Base-by-base conservation (phyloP, 2,797 vertebrate species). In the Acrossocheilus wenchowensis region DNA sequence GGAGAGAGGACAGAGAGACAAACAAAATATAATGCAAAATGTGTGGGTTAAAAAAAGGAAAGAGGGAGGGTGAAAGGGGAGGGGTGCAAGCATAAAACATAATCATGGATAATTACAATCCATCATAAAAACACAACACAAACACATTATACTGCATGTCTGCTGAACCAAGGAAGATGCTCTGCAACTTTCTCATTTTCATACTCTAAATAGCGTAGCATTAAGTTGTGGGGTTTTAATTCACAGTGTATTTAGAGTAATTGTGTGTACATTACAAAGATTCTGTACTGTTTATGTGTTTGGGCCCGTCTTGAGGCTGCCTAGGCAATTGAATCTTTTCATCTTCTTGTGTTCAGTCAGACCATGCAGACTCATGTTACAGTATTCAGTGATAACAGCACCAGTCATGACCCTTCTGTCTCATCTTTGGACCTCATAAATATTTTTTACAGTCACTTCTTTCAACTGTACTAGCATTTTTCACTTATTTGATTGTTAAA, bases 291-390 rank as follows among this genome's bases (percentile, higher is more conserved):
- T 68, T 19, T 19, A 30, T 78, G 4, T 4, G 36, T 82, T 60
- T 39, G 6, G 30, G 50, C 30, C 11, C 48, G 30, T 77, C 30
- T 77, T 36, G 30, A 21, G 19, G 30, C 30, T 77, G 9, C 74
- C 21, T 15, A 7, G 21, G 6, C 34, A 57, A 78, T 17, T 2
- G 1, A 79, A 69, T 50, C 11, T 69, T 52, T 52, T 21, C 86
- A 83, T 89, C 88, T 89, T 91, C 82, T 69, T 93, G 91, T 88
- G 93, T 95, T 96, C 94, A 95, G 91, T 92, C 94, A 88, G 90
- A 78, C 88, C 97, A 99, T 99, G 98, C 97, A 98, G 98, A 97
- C 96, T 96, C 94, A 92, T 95, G 97, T 98, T 98, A 99, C 91
- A 92, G 94, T 94, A 94, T 91, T 92, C 91, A 95, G 94, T 92